A percentile compares a stretch with the other conserved stretches of the same genome.
Evolutionary conservation across 2,113 vertebrate species (phyloP).

Genomic region (Malurus melanocephalus): DNA sequence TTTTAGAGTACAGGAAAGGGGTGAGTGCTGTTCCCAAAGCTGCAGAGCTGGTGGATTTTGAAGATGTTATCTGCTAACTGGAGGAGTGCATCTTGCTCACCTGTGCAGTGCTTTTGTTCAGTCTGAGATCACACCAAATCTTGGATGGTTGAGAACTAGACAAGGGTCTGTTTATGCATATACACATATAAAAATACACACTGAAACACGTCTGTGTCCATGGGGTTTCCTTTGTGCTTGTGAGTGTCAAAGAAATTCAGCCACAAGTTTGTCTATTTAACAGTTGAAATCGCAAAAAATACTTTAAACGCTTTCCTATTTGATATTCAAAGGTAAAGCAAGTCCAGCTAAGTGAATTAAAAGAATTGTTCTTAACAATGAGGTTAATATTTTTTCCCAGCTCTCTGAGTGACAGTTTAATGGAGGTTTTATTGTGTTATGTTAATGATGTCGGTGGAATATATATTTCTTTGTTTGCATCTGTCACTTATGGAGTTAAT

Average conservation of each 20-base stretch:
- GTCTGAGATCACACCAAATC: not conserved
- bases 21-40: not conserved
- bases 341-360: not conserved
- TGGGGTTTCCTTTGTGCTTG: not conserved
- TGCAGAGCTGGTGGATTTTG: not conserved
- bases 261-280: not conserved
- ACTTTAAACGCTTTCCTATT: not conserved
- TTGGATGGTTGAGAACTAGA: not conserved
- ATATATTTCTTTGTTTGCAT: constrained; percentile 27
- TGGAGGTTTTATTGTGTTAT: constrained; percentile 1
- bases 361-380: not conserved
- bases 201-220: not conserved
- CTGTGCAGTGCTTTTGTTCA: not conserved
- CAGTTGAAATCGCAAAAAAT: not conserved
- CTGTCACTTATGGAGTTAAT: constrained; percentile 8
- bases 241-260: not conserved
- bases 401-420: constrained; percentile 8
- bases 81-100: not conserved
- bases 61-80: not conserved
- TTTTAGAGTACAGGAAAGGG: not conserved
- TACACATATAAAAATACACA: accelerated
- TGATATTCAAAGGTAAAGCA: not conserved
- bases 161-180: accelerated
- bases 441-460: not conserved
- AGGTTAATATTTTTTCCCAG: constrained; percentile 1